A percentile compares a stretch with the other conserved stretches of the same genome.
Evolutionary conservation across 1,140 invertebrate genomes (phyloP).

Genomic region (Arctopsyche grandis): DNA sequence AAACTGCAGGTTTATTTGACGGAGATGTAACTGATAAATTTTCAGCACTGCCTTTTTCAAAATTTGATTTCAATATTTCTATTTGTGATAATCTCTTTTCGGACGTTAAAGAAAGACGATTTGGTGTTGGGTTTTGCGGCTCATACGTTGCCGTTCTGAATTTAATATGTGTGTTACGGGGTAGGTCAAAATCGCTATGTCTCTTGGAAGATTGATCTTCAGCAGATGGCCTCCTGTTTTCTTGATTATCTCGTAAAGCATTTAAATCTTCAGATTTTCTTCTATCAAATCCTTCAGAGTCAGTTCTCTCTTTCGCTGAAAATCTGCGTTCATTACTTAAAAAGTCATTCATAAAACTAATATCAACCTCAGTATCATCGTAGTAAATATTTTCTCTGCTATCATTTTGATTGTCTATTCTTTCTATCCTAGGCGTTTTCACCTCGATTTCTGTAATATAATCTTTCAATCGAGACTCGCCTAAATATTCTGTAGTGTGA

Average conservation of each 20-base stretch:
- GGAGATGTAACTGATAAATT: conserved; percentile 41
- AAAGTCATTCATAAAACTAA: conserved; percentile 60
- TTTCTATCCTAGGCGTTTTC: conserved; percentile 60
- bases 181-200: conserved; percentile 65
- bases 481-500: neutral
- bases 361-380: neutral
- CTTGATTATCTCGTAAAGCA: conserved; percentile 55
- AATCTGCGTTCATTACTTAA: conserved; percentile 63
- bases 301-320: conserved; percentile 60
- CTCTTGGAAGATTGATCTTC: conserved; percentile 63
- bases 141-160: conserved; percentile 71
- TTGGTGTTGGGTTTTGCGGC: conserved; percentile 61
- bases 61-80: conserved; percentile 62
- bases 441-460: conserved; percentile 65
- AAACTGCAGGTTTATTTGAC: conserved; percentile 58
- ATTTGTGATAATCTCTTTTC: conserved; percentile 64
- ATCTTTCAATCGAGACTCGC: conserved; percentile 43
- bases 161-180: conserved; percentile 67
- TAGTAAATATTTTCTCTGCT: conserved; percentile 41
- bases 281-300: conserved; percentile 56
- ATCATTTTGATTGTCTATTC: conserved; percentile 51
- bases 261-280: conserved; percentile 45
- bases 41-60: conserved; percentile 59
- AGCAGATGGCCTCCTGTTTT: conserved; percentile 55
- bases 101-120: conserved; percentile 51